A percentile compares a stretch with the other conserved stretches of the same genome.
Conservation (phyloP, 2,113 vertebrate species). For the Larimichthys polyactis region DNA sequence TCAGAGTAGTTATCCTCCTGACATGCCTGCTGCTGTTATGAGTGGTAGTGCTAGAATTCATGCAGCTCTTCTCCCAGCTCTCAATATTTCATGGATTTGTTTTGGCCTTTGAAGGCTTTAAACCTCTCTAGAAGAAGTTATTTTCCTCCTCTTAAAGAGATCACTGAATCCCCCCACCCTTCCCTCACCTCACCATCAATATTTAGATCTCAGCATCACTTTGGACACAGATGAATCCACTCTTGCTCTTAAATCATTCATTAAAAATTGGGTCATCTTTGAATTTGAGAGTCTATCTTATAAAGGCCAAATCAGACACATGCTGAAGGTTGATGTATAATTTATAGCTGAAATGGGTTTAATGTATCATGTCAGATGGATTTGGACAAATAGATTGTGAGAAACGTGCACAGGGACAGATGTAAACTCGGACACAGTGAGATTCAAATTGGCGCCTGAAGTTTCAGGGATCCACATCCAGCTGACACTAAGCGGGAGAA, state of each 20-base stretch:
- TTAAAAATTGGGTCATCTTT: constrained; percentile 59
- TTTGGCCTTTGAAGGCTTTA: constrained; percentile 70
- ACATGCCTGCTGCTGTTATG: constrained; percentile 25
- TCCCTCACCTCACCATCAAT: constrained; percentile 68
- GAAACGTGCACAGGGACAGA: constrained; percentile 26
- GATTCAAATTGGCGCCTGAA: constrained; percentile 25
- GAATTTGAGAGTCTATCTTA: constrained; percentile 45
- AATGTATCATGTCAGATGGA: constrained; percentile 35
- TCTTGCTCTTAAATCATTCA: constrained; percentile 75
- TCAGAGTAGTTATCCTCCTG: constrained; percentile 31
- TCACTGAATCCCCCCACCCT: constrained; percentile 9
- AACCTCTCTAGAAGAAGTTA: constrained; percentile 57
- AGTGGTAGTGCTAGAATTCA: constrained; percentile 39
- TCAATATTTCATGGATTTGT: constrained; percentile 71
- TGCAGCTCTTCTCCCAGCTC: constrained; percentile 40
- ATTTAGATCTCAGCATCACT: constrained; percentile 71
- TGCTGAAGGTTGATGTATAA: constrained; percentile 59
- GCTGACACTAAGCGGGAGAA: constrained; percentile 41
- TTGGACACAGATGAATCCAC: constrained; percentile 72
- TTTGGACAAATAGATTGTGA: constrained; percentile 45
- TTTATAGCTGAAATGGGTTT: constrained; percentile 57
- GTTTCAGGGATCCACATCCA: constrained; percentile 14
- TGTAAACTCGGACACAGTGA: constrained; percentile 22
- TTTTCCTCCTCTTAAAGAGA: constrained; percentile 59
- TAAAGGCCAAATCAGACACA: constrained; percentile 57